Percentiles rank a stretch among this genome's conserved stretches.
phyloP scores from a whole-genome alignment of 2,113 vertebrate genomes.

The Tilapia sparmanii region DNA sequence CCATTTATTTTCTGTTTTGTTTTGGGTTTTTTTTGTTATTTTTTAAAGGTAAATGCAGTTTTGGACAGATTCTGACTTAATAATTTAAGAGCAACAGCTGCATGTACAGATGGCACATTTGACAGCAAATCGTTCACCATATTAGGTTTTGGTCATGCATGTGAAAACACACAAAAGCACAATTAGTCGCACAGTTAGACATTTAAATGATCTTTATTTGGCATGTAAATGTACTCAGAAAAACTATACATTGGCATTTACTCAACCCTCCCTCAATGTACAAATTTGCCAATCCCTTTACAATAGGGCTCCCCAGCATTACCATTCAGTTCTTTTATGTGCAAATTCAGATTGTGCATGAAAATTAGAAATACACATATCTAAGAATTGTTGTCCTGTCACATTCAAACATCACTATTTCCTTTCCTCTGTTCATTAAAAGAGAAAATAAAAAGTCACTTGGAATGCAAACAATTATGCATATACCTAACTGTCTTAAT shows the following conservation, averaged over 20 bases:
- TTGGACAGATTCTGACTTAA: background rate
- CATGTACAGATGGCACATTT: background rate
- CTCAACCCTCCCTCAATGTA: background rate
- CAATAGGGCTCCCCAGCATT: background rate
- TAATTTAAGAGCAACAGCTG: background rate
- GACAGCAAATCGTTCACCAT: background rate
- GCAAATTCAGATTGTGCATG: background rate
- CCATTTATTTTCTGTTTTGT: background rate
- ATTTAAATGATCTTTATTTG: background rate
- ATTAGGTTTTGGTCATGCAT: background rate
- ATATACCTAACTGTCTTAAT: background rate
- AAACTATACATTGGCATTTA: background rate
- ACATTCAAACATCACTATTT: background rate
- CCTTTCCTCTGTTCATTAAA: background rate
- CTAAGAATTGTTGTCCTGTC: background rate
- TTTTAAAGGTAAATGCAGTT: background rate
- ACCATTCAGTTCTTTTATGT: background rate
- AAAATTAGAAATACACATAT: background rate
- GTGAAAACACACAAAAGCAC: background rate
- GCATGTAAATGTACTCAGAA: background rate
- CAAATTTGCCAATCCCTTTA: background rate
- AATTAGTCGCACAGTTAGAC: background rate
- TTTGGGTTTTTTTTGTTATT: fast-evolving
- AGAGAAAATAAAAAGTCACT: background rate
- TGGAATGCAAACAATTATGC: background rate